These are phyloP conservation scores for Microctonus hyperodae DNA, from an alignment of 2,888 invertebrate species.

Conservation along the genomic window DNA sequence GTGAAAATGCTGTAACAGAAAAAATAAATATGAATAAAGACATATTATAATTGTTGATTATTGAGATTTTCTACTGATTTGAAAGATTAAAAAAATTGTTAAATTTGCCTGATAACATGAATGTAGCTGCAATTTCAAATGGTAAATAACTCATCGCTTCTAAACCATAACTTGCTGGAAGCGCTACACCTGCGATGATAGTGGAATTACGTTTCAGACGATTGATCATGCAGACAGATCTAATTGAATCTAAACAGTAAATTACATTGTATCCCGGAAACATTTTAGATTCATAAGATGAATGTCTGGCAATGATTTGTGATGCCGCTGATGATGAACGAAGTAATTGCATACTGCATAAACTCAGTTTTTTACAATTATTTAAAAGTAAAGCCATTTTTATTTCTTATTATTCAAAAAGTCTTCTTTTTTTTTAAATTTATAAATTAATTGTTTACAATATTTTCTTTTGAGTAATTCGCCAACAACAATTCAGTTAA, in stretches of 20 bases:
- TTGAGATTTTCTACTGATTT: background rate
- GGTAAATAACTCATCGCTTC: constrained; percentile 8
- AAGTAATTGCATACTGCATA: constrained; percentile 24
- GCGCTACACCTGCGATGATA: background rate
- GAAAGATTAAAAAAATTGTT: background rate
- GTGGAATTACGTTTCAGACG: constrained; percentile 36
- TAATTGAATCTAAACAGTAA: constrained; percentile 39
- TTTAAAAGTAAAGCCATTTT: constrained; percentile 12
- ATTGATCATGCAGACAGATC: constrained; percentile 31
- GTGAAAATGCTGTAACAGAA: constrained; percentile 32
- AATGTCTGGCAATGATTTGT: constrained; percentile 25
- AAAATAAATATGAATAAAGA: background rate
- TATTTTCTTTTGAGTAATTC: too few relatives aligned
- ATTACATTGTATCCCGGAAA: constrained; percentile 44
- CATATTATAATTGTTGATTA: background rate
- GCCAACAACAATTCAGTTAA: too few relatives aligned
- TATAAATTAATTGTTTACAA: too few relatives aligned
- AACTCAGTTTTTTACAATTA: constrained; percentile 10
- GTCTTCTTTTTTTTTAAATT: too few relatives aligned
- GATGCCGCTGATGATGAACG: constrained; percentile 29
- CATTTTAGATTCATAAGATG: constrained; percentile 30
- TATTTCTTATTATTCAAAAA: background rate
- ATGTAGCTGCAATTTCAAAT: fast-evolving
- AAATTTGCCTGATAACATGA: constrained; percentile 36
- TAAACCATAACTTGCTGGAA: constrained; percentile 16